phyloP scores from a whole-genome alignment of 2,797 vertebrate genomes.

The Iguana delicatissima region DNA sequence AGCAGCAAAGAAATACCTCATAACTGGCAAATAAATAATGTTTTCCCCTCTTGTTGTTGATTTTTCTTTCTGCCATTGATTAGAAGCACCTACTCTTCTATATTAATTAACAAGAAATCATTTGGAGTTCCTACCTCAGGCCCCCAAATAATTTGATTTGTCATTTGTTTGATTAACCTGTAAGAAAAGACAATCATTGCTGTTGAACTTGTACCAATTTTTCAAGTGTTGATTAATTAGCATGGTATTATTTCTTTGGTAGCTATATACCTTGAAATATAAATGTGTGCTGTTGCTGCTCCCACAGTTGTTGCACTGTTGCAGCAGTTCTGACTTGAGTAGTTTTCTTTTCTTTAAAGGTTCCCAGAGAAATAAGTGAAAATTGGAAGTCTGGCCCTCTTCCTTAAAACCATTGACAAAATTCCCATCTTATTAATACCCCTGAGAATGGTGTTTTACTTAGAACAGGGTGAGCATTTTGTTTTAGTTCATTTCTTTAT shows the following conservation, averaged over 20 bases:
- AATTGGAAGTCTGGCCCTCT: background rate
- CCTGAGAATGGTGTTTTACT: background rate
- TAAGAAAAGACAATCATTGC: background rate
- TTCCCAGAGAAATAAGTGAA: background rate
- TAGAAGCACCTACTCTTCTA: background rate
- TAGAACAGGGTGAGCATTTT: too few relatives aligned
- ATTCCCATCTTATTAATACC: background rate
- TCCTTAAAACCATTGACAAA: background rate
- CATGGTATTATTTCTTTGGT: background rate
- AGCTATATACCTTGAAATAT: background rate
- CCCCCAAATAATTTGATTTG: background rate
- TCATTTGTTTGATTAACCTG: background rate
- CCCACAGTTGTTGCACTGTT: background rate
- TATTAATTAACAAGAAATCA: background rate
- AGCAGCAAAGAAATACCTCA: background rate
- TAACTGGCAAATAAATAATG: background rate
- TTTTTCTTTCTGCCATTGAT: background rate
- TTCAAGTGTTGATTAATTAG: background rate
- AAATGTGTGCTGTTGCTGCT: too few relatives aligned
- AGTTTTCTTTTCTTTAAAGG: background rate
- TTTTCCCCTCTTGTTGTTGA: background rate
- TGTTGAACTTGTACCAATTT: background rate
- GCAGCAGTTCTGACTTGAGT: background rate
- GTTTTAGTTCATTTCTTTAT: too few relatives aligned
- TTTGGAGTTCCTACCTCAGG: background rate